Evolutionary conservation across 2,113 vertebrate genomes (phyloP).

Genomic region (zebrafish (Danio rerio)): GRCz12tu NC_133181.1:1360001-1360500

Average conservation of each 20-base stretch:
- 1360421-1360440: slow-evolving; percentile 48
- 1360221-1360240: slow-evolving; percentile 40
- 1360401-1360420: slow-evolving; percentile 42
- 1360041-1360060: slow-evolving; percentile 40
- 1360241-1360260: slow-evolving; percentile 41
- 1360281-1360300: not conserved
- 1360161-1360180: slow-evolving; percentile 38
- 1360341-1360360: slow-evolving; percentile 37
- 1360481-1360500: slow-evolving; percentile 70
- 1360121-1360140: slow-evolving; percentile 41
- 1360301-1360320: slow-evolving; percentile 31
- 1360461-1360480: slow-evolving; percentile 67
- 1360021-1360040: slow-evolving; percentile 22
- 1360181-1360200: not conserved
- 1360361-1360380: slow-evolving; percentile 50
- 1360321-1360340: not conserved
- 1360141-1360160: slow-evolving; percentile 8
- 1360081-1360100: slow-evolving; percentile 56
- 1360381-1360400: slow-evolving; percentile 40
- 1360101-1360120: slow-evolving; percentile 44
- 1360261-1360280: slow-evolving; percentile 29
- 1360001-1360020: not conserved
- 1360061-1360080: slow-evolving; percentile 19
- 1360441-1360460: slow-evolving; percentile 48
- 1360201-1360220: slow-evolving; percentile 35